Evolutionary conservation across 2,113 vertebrate species (phyloP).

Genomic region (Raja brachyura): DNA sequence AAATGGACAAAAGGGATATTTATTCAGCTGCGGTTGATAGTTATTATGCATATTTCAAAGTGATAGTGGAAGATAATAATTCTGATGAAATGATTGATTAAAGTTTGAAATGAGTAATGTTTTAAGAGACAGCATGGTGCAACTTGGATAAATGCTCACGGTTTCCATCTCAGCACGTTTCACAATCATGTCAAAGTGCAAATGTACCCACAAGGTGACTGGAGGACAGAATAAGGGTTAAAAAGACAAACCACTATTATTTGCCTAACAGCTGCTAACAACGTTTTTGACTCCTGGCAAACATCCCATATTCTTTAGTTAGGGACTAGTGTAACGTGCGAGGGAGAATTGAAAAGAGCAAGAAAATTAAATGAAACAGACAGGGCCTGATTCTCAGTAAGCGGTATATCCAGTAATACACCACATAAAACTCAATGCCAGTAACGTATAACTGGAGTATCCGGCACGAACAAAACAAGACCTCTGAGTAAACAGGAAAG

Average conservation of each 20-base stretch:
- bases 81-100: slow-evolving; percentile 13
- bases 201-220: not conserved
- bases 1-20: not conserved
- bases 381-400: not conserved
- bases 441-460: not conserved
- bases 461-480: not conserved
- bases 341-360: not conserved
- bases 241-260: not conserved
- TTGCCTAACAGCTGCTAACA: not conserved
- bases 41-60: not conserved
- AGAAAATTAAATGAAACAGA: not conserved
- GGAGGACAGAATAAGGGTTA: not conserved
- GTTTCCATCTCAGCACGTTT: not conserved
- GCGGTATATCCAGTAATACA: not conserved
- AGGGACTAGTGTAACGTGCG: not conserved
- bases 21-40: not conserved
- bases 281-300: not conserved
- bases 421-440: not conserved
- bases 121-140: not conserved
- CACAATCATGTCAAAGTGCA: not conserved
- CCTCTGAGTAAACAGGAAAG: slow-evolving; percentile 12
- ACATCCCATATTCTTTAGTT: not conserved
- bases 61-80: not conserved
- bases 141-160: too few species aligned
- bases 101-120: not conserved